These are phyloP conservation scores for Raja brachyura DNA, from an alignment of 2,113 vertebrate species.

Conservation along the genomic window DNA sequence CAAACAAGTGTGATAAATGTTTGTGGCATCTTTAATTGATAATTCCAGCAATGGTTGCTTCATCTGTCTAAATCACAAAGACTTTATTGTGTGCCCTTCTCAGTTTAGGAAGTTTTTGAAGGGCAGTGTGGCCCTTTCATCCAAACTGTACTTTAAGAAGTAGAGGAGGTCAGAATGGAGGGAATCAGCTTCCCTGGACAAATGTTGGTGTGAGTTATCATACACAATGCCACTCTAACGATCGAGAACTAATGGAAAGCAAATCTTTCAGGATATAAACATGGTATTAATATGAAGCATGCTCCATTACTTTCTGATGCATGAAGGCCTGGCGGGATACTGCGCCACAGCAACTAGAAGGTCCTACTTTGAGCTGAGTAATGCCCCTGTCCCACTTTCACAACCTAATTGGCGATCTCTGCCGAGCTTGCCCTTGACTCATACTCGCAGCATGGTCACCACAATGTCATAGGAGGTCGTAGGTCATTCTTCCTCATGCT, in stretches of 20 bases:
- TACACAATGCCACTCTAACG: not conserved
- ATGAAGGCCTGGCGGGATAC: not conserved
- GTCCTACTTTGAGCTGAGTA: not conserved
- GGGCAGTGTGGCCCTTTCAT: not conserved
- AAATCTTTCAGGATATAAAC: not conserved
- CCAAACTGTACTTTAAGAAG: not conserved
- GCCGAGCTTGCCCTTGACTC: no score
- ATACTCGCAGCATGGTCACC: no score
- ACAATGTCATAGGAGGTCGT: no score
- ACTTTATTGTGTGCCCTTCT: not conserved
- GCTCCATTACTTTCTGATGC: not conserved
- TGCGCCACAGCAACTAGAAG: not conserved
- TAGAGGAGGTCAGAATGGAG: not conserved
- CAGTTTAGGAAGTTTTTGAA: not conserved
- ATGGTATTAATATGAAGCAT: not conserved
- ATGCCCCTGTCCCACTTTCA: no score
- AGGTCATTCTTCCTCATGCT: no score
- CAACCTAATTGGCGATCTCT: no score
- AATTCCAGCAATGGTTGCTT: not conserved
- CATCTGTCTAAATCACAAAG: not conserved
- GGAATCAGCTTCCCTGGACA: not conserved
- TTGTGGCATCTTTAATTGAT: not conserved
- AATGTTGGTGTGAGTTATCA: not conserved
- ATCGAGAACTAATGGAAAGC: not conserved
- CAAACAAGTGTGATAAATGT: not conserved